Evolutionary conservation across 2,113 vertebrate species (phyloP).

Genomic region (Oreochromis aureus): DNA sequence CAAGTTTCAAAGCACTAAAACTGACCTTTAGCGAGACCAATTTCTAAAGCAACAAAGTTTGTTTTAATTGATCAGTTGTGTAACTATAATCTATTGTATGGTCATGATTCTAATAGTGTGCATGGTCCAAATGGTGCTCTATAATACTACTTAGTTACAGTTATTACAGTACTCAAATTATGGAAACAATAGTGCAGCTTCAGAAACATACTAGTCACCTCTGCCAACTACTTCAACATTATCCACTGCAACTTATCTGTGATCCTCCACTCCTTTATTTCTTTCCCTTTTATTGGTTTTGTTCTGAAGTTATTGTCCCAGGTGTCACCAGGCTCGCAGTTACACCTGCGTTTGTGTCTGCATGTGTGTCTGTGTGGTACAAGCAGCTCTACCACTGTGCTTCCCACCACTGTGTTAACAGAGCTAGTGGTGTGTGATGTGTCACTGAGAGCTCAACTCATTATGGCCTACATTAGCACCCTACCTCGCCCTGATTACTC

Average conservation of each 20-base stretch:
- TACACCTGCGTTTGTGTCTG: conserved; percentile 18
- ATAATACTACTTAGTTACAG: not conserved
- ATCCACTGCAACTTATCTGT: not conserved
- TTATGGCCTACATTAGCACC: conserved; percentile 73
- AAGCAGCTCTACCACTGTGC: conserved; percentile 11
- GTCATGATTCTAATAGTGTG: not conserved
- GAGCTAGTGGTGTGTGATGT: conserved; percentile 42
- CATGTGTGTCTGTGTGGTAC: conserved; percentile 1
- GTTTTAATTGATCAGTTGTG: not conserved
- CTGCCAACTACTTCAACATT: not conserved
- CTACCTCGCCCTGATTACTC: conserved; percentile 69
- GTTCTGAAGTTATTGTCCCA: conserved; percentile 1
- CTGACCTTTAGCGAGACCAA: not conserved
- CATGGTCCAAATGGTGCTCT: not conserved
- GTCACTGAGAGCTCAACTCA: conserved; percentile 56
- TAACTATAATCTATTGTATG: not conserved
- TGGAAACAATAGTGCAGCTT: not conserved
- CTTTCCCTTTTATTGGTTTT: not conserved
- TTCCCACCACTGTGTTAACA: conserved; percentile 12
- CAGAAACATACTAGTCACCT: not conserved
- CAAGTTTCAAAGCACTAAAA: not conserved
- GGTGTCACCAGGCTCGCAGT: not conserved
- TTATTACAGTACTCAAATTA: not conserved
- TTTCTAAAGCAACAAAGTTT: not conserved
- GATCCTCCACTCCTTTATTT: not conserved